Percentiles rank a stretch among this genome's conserved stretches.
Conservation (phyloP, 2,888 invertebrate genomes). For the Tipula confusa region DNA sequence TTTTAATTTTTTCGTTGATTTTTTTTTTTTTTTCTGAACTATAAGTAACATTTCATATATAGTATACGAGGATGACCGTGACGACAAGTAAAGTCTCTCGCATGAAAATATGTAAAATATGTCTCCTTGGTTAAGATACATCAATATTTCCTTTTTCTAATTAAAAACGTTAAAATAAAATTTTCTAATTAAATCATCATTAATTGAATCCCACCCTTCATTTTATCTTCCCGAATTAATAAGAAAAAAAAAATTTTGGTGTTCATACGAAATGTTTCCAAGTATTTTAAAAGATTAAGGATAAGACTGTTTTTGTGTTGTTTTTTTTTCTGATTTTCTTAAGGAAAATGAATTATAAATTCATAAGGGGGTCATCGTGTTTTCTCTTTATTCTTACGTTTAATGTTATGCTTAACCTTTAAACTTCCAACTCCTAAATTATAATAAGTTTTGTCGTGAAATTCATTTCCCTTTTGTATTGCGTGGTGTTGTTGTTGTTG, state of each 20-base stretch:
- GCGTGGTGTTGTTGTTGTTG: neutral
- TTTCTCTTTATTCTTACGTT: neutral
- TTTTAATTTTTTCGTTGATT: constrained; percentile 8
- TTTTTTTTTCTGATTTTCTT: too few species aligned
- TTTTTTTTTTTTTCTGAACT: neutral
- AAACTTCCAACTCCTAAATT: constrained; percentile 3
- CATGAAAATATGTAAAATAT: too few species aligned
- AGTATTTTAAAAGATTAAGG: constrained; percentile 25
- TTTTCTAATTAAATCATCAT: constrained; percentile 20
- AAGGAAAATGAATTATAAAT: constrained; percentile 3
- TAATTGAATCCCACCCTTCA: neutral
- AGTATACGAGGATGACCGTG: too few species aligned
- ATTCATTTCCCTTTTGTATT: neutral
- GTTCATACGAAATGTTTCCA: neutral
- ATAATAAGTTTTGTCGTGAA: constrained; percentile 3
- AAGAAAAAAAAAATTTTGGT: neutral
- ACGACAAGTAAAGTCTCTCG: too few species aligned
- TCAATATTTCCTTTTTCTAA: neutral
- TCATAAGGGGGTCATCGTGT: constrained; percentile 1
- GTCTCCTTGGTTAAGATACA: constrained; percentile 1
- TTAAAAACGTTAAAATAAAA: neutral
- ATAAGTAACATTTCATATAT: too few species aligned
- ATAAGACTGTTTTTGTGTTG: neutral
- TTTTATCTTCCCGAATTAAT: neutral
- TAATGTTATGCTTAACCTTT: constrained; percentile 9